Evolutionary conservation across 2,113 vertebrate genomes (phyloP).

Genomic region (Cyprinodon variegatus): DNA sequence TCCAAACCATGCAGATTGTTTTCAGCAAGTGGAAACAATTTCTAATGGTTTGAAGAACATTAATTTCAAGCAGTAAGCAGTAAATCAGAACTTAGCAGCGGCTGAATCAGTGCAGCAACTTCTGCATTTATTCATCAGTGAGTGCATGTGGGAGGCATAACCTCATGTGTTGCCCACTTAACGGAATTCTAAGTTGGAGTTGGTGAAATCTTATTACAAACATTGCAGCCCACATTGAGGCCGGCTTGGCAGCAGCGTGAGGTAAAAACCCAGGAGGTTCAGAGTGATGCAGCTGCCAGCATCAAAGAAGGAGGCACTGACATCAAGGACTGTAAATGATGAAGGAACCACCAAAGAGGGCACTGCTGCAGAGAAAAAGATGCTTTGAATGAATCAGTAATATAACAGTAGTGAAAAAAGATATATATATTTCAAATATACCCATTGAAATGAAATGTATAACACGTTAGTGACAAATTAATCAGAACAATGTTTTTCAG

Average conservation of each 20-base stretch:
- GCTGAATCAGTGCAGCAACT: not conserved
- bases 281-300: not conserved
- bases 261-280: not conserved
- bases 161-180: constrained; percentile 9
- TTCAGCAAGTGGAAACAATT: not conserved
- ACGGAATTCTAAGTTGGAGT: constrained; percentile 11
- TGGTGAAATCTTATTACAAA: constrained; percentile 21
- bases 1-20: not conserved
- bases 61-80: not conserved
- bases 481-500: not conserved
- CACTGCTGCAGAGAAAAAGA: not conserved
- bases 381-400: too few species aligned
- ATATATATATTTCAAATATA: not conserved
- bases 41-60: not conserved
- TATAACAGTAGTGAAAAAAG: not conserved
- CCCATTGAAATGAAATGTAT: not conserved
- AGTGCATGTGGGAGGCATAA: not conserved
- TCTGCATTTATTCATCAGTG: constrained; percentile 5
- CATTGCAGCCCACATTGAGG: constrained; percentile 10
- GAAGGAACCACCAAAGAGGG: not conserved
- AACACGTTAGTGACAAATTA: not conserved
- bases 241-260: constrained; percentile 18
- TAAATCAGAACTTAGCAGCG: not conserved
- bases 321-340: not conserved
- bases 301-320: not conserved